phyloP scores from a whole-genome alignment of 2,888 invertebrate genomes.

The Bunonema sp. region DNA sequence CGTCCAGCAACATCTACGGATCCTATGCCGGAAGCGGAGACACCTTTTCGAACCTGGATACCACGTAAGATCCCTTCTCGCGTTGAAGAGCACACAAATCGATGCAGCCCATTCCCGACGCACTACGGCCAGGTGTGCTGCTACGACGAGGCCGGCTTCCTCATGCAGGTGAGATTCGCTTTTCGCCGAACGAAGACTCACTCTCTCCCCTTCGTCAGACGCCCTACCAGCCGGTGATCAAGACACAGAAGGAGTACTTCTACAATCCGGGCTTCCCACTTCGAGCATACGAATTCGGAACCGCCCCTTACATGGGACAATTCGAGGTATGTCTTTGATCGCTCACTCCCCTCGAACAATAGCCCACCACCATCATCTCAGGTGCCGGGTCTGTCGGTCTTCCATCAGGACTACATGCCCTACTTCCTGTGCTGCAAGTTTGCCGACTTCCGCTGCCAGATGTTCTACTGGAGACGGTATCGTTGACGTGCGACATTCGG shows the following conservation, averaged over 20 bases:
- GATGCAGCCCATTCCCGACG: slow-evolving; percentile 36
- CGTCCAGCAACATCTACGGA: slow-evolving; percentile 36
- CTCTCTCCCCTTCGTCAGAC: too few species aligned
- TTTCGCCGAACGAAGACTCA: too few species aligned
- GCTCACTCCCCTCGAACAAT: slow-evolving; percentile 1
- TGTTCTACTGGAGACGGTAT: slow-evolving; percentile 73
- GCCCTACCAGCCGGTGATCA: slow-evolving; percentile 65
- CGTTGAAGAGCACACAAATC: not conserved
- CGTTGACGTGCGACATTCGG: too few species aligned
- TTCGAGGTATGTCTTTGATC: slow-evolving; percentile 58
- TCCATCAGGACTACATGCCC: slow-evolving; percentile 85
- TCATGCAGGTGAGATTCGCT: too few species aligned
- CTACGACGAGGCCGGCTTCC: slow-evolving; percentile 74
- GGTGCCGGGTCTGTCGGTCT: slow-evolving; percentile 80
- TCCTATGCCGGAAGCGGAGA: slow-evolving; percentile 26
- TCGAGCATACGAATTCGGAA: slow-evolving; percentile 63
- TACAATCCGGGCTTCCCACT: slow-evolving; percentile 42
- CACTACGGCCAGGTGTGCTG: slow-evolving; percentile 78
- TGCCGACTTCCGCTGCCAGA: slow-evolving; percentile 83
- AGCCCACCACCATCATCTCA: slow-evolving; percentile 10
- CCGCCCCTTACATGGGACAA: slow-evolving; percentile 80
- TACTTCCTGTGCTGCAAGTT: slow-evolving; percentile 85
- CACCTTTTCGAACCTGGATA: slow-evolving; percentile 12
- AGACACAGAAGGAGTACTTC: slow-evolving; percentile 25
- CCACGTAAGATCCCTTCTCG: slow-evolving; percentile 9